Evolutionary conservation across 1,140 invertebrate species (phyloP).

Genomic region (Melipona quadrifasciata): DNA sequence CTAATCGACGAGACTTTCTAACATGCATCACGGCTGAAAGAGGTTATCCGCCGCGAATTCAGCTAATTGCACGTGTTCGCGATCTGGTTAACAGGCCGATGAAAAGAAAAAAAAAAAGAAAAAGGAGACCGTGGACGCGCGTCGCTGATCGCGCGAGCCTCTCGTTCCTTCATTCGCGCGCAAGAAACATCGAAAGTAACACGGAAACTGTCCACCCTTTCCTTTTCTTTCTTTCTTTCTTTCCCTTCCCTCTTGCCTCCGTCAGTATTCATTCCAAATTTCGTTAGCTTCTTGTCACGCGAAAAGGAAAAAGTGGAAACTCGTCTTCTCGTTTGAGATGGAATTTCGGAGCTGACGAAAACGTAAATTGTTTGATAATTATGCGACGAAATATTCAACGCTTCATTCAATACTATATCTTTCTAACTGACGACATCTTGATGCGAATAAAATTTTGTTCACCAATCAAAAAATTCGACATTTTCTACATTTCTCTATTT

Average conservation of each 20-base stretch:
- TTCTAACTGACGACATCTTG: no score
- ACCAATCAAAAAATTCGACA: no score
- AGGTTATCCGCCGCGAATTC: conserved; percentile 55
- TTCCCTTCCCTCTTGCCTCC: neutral
- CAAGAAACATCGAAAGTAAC: conserved; percentile 16
- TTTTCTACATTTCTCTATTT: no score
- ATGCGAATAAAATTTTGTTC: no score
- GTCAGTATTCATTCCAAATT: neutral
- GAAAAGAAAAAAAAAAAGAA: conserved; percentile 12
- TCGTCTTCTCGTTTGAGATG: neutral
- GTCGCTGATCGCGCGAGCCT: conserved; percentile 3
- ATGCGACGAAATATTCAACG: no score
- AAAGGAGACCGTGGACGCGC: neutral
- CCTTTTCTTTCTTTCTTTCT: neutral
- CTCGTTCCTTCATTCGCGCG: neutral
- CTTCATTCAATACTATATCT: no score
- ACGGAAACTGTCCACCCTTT: neutral
- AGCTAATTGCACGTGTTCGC: conserved; percentile 46
- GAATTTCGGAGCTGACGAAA: neutral
- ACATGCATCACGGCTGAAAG: conserved; percentile 58
- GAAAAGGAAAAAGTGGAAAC: neutral
- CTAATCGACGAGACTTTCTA: conserved; percentile 51
- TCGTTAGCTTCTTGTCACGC: no score
- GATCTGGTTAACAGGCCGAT: conserved; percentile 38
- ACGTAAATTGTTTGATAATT: neutral